Base-by-base conservation (phyloP, 2,888 invertebrate genomes). In the Dione juno region DNA sequence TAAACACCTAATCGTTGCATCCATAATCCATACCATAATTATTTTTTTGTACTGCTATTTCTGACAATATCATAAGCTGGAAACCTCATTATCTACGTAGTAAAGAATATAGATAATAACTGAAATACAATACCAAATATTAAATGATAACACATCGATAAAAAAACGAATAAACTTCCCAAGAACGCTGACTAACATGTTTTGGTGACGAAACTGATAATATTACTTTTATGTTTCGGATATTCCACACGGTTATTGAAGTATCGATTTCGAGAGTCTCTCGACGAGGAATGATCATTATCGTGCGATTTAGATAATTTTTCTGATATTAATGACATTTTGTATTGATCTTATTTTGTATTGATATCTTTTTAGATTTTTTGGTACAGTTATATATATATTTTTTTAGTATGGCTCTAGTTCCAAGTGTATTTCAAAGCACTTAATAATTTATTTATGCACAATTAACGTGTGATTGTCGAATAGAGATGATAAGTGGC, bases 391-490 rank as follows among this genome's bases (percentile, higher is more conserved):
- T 21, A 21, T 50, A 19, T 40, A 41, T 1, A 13, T 16, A n/a
- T n/a, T n/a, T n/a, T n/a, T n/a, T n/a, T n/a, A 11, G 19, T 35
- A 37, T 48, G 63, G 35, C 67, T 70, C 63, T 48, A 13, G 58
- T 66, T 61, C 52, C 52, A 61, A 59, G 59, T 66, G 59, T 71
- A 63, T 69, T 73, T 73, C 67, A 63, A 71, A 69, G 21, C 65
- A 59, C 68, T 70, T 67, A 59, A 70, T 69, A 70, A 78, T 82
- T 82, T 81, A 80, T 82, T 82, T 80, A 82, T 84, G 87, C 88
- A 89, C 88, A 89, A 86, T 83, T 77, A 76, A 76, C 77, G 83
- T 80, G 82, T 82, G 86, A 83, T 83, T 86, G 84, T 84, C 81
- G 81, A 84, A 61, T 61, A 61, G 59, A 61, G 81, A 82, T 77